Conservation (phyloP, 2,113 vertebrate genomes). For the Ailurus styani region DNA sequence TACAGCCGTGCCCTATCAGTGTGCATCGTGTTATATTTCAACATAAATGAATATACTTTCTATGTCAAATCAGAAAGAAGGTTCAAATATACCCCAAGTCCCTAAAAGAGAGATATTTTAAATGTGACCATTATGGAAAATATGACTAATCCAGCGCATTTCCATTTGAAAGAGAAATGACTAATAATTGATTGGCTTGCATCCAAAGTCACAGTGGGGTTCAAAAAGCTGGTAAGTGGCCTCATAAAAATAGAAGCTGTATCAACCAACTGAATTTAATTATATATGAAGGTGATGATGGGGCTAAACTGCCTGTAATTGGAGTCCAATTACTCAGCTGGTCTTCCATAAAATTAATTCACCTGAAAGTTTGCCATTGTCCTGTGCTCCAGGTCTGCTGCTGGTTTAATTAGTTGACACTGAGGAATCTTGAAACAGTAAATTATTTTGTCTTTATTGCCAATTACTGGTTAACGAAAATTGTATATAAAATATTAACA, state of each 20-base stretch:
- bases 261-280: conserved; percentile 90
- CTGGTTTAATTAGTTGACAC: conserved; percentile 86
- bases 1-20: not conserved
- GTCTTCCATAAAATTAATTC: conserved; percentile 90
- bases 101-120: conserved; percentile 58
- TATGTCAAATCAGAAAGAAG: not conserved
- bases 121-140: conserved; percentile 68
- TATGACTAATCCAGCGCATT: conserved; percentile 81
- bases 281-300: conserved; percentile 89
- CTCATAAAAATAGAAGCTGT: conserved; percentile 88
- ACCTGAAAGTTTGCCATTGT: conserved; percentile 87
- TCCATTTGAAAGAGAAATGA: conserved; percentile 88
- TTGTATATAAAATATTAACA: conserved; percentile 86
- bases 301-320: conserved; percentile 88
- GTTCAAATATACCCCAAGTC: conserved; percentile 26
- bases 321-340: conserved; percentile 89
- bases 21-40: not conserved
- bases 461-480: conserved; percentile 85
- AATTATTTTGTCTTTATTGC: conserved; percentile 85
- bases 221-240: conserved; percentile 86
- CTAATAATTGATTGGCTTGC: conserved; percentile 85
- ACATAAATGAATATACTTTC: not conserved
- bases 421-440: conserved; percentile 84
- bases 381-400: conserved; percentile 78
- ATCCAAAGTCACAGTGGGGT: conserved; percentile 87